Conservation (phyloP, 2,113 vertebrate species). For the Pogonocichla stellata region DNA sequence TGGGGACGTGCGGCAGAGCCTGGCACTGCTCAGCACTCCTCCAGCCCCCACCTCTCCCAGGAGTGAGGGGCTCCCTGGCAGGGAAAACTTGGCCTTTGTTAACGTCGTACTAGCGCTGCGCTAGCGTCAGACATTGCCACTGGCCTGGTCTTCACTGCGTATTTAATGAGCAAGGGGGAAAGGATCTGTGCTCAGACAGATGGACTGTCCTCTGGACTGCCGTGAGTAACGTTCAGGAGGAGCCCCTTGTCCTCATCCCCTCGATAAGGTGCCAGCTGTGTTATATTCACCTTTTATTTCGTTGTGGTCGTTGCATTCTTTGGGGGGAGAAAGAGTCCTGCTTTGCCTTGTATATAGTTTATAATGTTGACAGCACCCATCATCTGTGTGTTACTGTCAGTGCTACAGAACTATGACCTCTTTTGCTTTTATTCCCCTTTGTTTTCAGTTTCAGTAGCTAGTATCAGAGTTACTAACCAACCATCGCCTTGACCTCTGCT, state of each 20-base stretch:
- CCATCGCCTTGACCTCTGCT: background rate
- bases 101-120: background rate
- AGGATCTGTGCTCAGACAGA: constrained; percentile 10
- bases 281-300: background rate
- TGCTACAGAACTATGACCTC: constrained; percentile 69
- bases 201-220: constrained; percentile 40
- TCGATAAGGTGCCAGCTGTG: background rate
- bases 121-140: background rate
- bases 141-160: background rate
- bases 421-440: constrained; percentile 34
- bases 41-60: background rate
- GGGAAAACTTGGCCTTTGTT: background rate
- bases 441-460: constrained; percentile 40
- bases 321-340: constrained; percentile 32
- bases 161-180: constrained; percentile 23
- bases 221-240: background rate
- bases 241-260: background rate
- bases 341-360: constrained; percentile 80
- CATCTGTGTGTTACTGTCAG: constrained; percentile 72
- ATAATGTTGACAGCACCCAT: constrained; percentile 64
- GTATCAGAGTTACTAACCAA: background rate
- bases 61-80: constrained; percentile 21
- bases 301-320: background rate
- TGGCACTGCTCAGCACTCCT: background rate
- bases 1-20: background rate